These are phyloP conservation scores for Drosophila bipectinata DNA, from an alignment of 1,140 invertebrate species.

Conservation along the genomic window DNA sequence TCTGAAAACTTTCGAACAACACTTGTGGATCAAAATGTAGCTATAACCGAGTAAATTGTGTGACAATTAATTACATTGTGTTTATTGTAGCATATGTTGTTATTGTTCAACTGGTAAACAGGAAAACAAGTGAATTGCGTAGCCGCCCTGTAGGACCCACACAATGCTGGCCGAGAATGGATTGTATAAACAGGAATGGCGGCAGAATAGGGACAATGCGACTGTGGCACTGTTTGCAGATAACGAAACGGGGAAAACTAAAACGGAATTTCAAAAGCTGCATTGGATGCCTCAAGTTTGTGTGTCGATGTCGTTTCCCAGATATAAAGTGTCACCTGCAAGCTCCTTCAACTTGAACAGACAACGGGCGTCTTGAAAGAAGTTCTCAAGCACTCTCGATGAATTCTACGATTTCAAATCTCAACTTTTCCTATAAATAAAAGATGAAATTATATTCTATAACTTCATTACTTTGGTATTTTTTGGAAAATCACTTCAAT, in stretches of 20 bases:
- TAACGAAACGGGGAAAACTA: background rate
- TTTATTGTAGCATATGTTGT: background rate
- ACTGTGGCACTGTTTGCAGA: background rate
- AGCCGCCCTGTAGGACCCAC: background rate
- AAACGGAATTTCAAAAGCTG: constrained; percentile 33
- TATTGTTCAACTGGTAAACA: constrained; percentile 1
- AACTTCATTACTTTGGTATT: no score
- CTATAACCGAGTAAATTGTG: background rate
- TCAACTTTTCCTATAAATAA: no score
- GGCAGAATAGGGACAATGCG: constrained; percentile 1
- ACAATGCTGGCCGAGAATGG: background rate
- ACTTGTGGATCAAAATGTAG: constrained; percentile 19
- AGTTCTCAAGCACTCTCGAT: background rate
- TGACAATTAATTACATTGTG: background rate
- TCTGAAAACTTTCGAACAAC: background rate
- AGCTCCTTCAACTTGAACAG: constrained; percentile 16
- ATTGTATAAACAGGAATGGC: background rate
- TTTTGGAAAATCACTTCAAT: no score
- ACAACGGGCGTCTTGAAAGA: constrained; percentile 4
- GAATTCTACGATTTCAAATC: no score
- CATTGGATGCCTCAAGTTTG: constrained; percentile 1
- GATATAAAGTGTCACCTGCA: constrained; percentile 40
- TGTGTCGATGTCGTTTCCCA: constrained; percentile 28
- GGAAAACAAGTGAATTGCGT: background rate
- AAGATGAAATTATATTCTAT: no score